Base-by-base conservation (phyloP, 2,113 vertebrate species). In the Columbina picui region DNA sequence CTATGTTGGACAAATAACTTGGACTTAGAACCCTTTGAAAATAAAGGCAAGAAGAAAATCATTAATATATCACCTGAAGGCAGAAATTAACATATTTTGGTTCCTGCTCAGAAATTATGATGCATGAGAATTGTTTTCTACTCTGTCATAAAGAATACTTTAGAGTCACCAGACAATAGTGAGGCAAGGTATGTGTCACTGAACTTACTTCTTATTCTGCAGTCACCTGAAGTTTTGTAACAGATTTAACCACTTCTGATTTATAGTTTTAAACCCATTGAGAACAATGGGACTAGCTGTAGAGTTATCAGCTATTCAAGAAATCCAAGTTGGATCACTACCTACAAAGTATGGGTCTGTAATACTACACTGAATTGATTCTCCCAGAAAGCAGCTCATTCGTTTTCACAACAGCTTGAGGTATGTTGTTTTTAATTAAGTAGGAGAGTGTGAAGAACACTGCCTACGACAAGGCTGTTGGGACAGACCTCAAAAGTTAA, bases 381-480 rank as follows among this genome's bases (percentile, higher is more conserved):
- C 92, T 90, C 34, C 56, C 64, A 32, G 64, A 88, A 59, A 90
- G 39, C 56, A 95, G 67, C 55, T 87, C 59, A 85, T 79, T 89
- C 75, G 64, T 91, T 96, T 89, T 87, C 89, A 85, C 55, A 91
- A 85, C 67, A 91, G 68, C 65, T 90, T 93, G 93, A 63, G 78
- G 80, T 69, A 90, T 93, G 85, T 52, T 94, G 68, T 88, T 92
- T 95, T 77, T 90, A 50, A 86, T 88, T 88, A 94, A 91, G 90
- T 84, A 90, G 76, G 68, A 91, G 68, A 91, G 85, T 90, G 85
- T 93, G 85, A 95, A 92, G 90, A 92, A n/a, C 79, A 63, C 79
- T 90, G 82, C 85, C 90, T 93, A 95, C 34, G 20, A 87, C 45
- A 92, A 84, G 81, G 78, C 90, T 94, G 83, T 60, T 81, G 83